phyloP scores from a whole-genome alignment of 2,888 invertebrate species.

The Seira musarum region DNA sequence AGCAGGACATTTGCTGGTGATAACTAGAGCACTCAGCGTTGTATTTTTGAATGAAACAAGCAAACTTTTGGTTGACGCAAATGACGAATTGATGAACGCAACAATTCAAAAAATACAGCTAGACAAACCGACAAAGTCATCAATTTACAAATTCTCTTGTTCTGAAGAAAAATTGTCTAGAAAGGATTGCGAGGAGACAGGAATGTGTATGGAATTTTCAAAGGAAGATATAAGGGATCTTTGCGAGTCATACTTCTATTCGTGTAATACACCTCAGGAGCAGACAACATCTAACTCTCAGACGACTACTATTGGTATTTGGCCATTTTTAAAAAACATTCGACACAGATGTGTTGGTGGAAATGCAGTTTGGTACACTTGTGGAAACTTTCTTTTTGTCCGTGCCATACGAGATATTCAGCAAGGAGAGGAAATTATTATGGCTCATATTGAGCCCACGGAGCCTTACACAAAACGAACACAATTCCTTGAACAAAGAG shows the following conservation, averaged over 20 bases:
- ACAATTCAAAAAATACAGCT: slow-evolving; percentile 23
- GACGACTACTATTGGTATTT: slow-evolving; percentile 33
- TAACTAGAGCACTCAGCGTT: slow-evolving; percentile 32
- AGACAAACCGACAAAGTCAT: slow-evolving; percentile 8
- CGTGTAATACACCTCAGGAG: not conserved
- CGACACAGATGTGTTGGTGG: slow-evolving; percentile 54
- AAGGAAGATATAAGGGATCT: slow-evolving; percentile 26
- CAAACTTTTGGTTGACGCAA: slow-evolving; percentile 3
- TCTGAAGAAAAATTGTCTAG: not conserved
- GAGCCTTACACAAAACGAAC: slow-evolving; percentile 17
- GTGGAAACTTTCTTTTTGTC: slow-evolving; percentile 54
- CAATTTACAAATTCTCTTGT: slow-evolving; percentile 5
- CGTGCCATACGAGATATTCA: slow-evolving; percentile 47
- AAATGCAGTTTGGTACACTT: slow-evolving; percentile 50
- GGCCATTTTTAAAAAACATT: slow-evolving; percentile 52
- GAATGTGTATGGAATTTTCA: slow-evolving; percentile 13
- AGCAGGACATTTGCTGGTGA: slow-evolving; percentile 31
- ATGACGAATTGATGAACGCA: slow-evolving; percentile 34
- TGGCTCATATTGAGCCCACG: slow-evolving; percentile 51
- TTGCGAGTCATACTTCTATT: slow-evolving; percentile 25
- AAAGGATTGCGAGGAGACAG: not conserved
- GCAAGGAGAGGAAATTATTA: slow-evolving; percentile 42
- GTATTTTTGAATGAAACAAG: slow-evolving; percentile 2
- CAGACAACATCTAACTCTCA: not conserved
- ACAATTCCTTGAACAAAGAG: slow-evolving; percentile 23